phyloP scores from a whole-genome alignment of 2,113 vertebrate genomes.

The Meles meles region DNA sequence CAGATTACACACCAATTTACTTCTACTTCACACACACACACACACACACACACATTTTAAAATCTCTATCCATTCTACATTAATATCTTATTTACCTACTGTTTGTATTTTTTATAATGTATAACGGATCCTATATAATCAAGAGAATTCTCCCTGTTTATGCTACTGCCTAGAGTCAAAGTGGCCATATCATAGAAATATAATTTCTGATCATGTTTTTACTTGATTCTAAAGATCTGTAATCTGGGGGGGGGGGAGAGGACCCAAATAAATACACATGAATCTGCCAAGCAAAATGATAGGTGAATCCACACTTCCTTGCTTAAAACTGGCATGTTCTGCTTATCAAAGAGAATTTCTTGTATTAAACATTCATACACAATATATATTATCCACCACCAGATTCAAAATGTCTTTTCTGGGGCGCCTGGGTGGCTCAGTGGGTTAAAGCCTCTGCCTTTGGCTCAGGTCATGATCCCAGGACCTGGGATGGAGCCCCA shows the following conservation, averaged over 20 bases:
- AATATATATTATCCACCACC: neutral
- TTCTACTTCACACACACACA: neutral
- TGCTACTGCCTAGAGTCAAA: slow-evolving; percentile 25
- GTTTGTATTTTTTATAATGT: slow-evolving; percentile 28
- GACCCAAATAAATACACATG: neutral
- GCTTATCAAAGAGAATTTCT: slow-evolving; percentile 40
- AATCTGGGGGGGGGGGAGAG: neutral
- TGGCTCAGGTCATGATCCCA: too few relatives aligned
- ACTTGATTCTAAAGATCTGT: neutral
- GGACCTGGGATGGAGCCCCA: too few relatives aligned
- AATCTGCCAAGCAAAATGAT: slow-evolving; percentile 23
- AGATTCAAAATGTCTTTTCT: neutral
- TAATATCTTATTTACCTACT: slow-evolving; percentile 4
- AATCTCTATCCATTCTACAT: neutral
- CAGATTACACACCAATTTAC: neutral
- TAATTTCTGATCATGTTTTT: neutral
- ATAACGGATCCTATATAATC: neutral
- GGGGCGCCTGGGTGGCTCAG: too few relatives aligned
- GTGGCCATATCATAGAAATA: neutral
- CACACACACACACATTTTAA: neutral
- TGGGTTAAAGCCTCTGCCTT: too few relatives aligned
- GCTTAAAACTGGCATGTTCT: neutral
- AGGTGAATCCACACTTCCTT: neutral
- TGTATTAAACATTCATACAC: neutral
- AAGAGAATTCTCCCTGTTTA: neutral